phyloP scores from a whole-genome alignment of 2,797 vertebrate genomes.

The Toxotes lorentzi region DNA sequence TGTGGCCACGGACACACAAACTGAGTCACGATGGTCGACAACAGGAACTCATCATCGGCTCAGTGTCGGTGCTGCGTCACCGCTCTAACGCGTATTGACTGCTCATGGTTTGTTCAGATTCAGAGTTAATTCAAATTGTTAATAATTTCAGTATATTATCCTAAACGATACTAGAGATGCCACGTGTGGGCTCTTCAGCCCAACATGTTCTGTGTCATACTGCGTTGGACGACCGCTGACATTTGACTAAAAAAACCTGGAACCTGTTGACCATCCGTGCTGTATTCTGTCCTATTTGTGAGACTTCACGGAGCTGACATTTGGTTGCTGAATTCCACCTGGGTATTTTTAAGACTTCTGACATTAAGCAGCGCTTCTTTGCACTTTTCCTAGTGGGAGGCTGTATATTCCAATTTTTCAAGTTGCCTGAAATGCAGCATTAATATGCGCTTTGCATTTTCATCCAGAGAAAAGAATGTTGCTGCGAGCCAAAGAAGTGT shows the following conservation, averaged over 20 bases:
- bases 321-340: constrained; percentile 24
- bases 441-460: constrained; percentile 25
- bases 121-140: not conserved
- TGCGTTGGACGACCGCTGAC: not conserved
- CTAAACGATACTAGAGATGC: not conserved
- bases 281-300: not conserved
- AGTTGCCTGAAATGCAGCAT: constrained; percentile 42
- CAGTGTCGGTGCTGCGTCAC: not conserved
- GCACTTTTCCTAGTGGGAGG: not conserved
- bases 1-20: not conserved
- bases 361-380: constrained; percentile 4
- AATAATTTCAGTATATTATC: not conserved
- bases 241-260: not conserved
- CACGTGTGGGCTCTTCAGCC: not conserved
- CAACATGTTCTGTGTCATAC: not conserved
- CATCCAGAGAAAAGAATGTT: constrained; percentile 46
- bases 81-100: not conserved
- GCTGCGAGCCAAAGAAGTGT: constrained; percentile 40
- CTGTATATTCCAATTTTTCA: constrained; percentile 32
- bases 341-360: not conserved
- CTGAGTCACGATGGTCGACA: not conserved
- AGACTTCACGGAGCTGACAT: constrained; percentile 27
- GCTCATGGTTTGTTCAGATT: not conserved
- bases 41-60: not conserved
- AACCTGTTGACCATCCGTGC: not conserved